These are phyloP conservation scores for Pantherophis alleghaniensis DNA, from an alignment of 2,797 vertebrate genomes.

Conservation along the genomic window DNA sequence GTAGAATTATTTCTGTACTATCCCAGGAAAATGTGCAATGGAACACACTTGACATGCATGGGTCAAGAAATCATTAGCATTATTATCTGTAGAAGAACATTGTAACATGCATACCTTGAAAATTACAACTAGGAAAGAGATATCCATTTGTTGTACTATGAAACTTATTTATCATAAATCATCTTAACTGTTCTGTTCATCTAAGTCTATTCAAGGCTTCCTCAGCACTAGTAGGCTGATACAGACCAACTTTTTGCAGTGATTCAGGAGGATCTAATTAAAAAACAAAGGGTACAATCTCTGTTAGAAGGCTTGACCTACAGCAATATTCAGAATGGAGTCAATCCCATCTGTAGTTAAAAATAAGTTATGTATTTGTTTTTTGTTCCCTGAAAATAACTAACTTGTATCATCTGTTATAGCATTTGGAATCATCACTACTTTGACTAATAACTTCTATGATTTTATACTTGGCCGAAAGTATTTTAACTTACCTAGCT, in stretches of 20 bases:
- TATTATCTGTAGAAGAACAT: neutral
- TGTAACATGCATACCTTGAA: neutral
- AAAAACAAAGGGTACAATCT: neutral
- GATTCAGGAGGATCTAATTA: no score
- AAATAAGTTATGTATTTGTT: neutral
- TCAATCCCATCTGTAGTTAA: neutral
- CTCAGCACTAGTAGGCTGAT: neutral
- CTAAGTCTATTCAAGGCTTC: neutral
- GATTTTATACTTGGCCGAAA: neutral
- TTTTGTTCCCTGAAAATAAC: neutral
- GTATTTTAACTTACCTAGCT: neutral
- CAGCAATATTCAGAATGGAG: neutral
- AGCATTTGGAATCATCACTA: neutral
- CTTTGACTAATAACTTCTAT: neutral
- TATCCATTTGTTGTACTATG: neutral
- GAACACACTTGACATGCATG: neutral
- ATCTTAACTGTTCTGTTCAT: neutral
- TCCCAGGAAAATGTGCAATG: neutral
- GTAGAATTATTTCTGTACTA: neutral
- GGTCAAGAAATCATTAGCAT: neutral
- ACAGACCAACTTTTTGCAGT: neutral
- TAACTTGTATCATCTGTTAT: neutral
- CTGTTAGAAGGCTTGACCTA: neutral
- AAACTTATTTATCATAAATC: neutral
- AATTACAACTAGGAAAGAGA: neutral